Conservation (phyloP, 2,888 invertebrate genomes). For the Nomada ferruginata region DNA sequence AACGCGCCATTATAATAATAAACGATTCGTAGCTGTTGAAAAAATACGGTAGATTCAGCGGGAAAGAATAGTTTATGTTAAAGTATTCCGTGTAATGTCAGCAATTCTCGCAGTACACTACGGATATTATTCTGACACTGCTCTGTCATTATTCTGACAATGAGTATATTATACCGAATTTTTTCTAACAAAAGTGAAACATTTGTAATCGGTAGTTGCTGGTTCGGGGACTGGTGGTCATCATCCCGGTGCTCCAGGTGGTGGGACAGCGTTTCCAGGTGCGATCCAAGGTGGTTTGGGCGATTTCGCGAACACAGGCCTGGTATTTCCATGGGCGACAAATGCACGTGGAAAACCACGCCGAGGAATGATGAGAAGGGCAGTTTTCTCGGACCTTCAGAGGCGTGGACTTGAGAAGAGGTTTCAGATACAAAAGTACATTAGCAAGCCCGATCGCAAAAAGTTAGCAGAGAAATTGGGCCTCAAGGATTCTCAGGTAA, state of each 20-base stretch:
- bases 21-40: too few species aligned
- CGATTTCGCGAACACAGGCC: conserved; percentile 82
- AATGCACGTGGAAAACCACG: conserved; percentile 96
- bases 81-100: background rate
- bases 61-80: background rate
- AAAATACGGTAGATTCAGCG: background rate
- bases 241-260: conserved; percentile 78
- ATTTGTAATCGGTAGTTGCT: conserved; percentile 79
- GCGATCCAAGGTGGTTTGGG: conserved; percentile 79
- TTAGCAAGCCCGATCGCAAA: conserved; percentile 99
- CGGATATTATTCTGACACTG: too few species aligned
- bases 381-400: conserved; percentile 98
- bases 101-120: too few species aligned
- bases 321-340: conserved; percentile 94
- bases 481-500: conserved; percentile 98
- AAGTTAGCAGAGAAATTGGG: conserved; percentile 98
- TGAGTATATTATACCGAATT: too few species aligned
- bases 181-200: background rate
- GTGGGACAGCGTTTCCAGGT: conserved; percentile 78
- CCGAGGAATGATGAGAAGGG: conserved; percentile 97
- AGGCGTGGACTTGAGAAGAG: conserved; percentile 97
- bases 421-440: conserved; percentile 99
- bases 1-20: background rate
- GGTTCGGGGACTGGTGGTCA: conserved; percentile 84
- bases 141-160: too few species aligned